phyloP scores from a whole-genome alignment of 2,888 invertebrate species.

The Eupithecia insigniata region DNA sequence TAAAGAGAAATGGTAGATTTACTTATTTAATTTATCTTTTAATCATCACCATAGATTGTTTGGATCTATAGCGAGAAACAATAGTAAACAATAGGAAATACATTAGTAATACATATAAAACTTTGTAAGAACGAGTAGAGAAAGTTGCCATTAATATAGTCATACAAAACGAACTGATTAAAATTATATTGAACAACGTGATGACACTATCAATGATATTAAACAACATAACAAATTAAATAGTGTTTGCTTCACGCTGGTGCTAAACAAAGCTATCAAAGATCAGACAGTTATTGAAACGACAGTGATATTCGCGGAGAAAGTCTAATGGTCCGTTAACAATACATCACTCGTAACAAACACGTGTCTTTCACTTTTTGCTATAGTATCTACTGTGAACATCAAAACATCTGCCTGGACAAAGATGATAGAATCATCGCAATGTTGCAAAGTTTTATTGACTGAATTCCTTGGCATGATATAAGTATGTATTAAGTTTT shows the following conservation, averaged over 20 bases:
- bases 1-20: too few species aligned
- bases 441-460: neutral
- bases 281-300: slow-evolving; percentile 32
- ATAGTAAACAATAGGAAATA: neutral
- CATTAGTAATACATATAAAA: neutral
- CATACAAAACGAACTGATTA: slow-evolving; percentile 21
- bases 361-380: slow-evolving; percentile 44
- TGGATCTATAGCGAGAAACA: neutral
- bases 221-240: slow-evolving; percentile 42
- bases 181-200: slow-evolving; percentile 32
- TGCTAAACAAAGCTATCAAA: slow-evolving; percentile 46
- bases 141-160: neutral
- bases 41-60: neutral
- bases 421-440: neutral
- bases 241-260: slow-evolving; percentile 43
- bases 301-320: slow-evolving; percentile 50
- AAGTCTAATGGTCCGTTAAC: slow-evolving; percentile 55
- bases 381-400: neutral
- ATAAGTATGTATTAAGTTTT: neutral
- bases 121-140: neutral
- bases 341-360: slow-evolving; percentile 46
- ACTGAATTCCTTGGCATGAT: neutral
- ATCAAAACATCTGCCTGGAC: neutral
- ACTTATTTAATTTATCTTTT: neutral
- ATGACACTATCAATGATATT: slow-evolving; percentile 52